A percentile compares a stretch with the other conserved stretches of the same genome.
Evolutionary conservation across 2,113 vertebrate genomes (phyloP).

Genomic region (Heterotis niloticus): DNA sequence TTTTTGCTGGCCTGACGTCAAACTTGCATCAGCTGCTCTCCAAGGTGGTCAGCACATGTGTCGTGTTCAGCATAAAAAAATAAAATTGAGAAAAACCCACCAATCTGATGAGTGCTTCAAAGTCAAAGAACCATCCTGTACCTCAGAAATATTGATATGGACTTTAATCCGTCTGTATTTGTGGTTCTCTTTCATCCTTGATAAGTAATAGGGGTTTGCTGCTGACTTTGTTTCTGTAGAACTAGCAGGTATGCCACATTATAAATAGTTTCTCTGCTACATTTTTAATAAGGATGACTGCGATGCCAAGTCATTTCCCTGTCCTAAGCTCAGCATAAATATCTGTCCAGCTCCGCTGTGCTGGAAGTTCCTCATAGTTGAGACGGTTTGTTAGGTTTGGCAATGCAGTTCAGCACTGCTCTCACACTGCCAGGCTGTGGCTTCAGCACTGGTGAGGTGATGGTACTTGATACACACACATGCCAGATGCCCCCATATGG

Average conservation of each 20-base stretch:
- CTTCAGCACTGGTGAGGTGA: no score
- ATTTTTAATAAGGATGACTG: slow-evolving; percentile 44
- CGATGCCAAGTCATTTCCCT: slow-evolving; percentile 40
- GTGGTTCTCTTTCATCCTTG: slow-evolving; percentile 38
- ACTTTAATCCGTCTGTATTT: slow-evolving; percentile 61
- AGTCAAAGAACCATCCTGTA: slow-evolving; percentile 17
- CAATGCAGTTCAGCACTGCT: no score
- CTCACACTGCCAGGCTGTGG: no score
- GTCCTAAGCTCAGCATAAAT: slow-evolving; percentile 41
- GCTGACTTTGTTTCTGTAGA: slow-evolving; percentile 29
- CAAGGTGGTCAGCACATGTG: no score
- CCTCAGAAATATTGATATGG: slow-evolving; percentile 7
- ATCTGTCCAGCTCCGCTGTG: slow-evolving; percentile 31
- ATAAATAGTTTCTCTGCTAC: slow-evolving; percentile 41
- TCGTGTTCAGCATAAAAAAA: no score
- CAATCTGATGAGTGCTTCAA: slow-evolving; percentile 32
- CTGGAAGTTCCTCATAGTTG: slow-evolving; percentile 13
- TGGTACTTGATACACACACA: no score
- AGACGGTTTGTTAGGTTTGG: no score
- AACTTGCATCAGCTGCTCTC: no score
- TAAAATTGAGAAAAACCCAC: not conserved
- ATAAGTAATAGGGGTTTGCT: slow-evolving; percentile 31
- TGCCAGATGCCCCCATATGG: no score
- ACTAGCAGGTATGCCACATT: slow-evolving; percentile 29
- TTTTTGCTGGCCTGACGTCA: no score